phyloP scores from a whole-genome alignment of 2,113 vertebrate species.

The Dryoscopus gambensis region DNA sequence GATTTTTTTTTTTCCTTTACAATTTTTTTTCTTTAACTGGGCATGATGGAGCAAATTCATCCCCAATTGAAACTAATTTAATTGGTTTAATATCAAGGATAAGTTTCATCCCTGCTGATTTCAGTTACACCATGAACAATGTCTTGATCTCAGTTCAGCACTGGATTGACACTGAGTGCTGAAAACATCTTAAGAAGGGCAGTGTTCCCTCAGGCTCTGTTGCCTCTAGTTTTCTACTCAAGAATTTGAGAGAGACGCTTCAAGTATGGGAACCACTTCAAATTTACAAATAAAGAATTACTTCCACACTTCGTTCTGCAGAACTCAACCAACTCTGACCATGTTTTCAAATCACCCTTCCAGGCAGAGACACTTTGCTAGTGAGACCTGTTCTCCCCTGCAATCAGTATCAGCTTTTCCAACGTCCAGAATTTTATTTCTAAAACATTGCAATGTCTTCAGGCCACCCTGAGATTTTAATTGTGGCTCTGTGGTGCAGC shows the following conservation, averaged over 20 bases:
- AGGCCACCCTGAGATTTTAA: neutral
- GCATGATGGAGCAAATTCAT: neutral
- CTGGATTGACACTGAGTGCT: neutral
- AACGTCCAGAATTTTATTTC: neutral
- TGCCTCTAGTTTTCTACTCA: neutral
- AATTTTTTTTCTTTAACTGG: neutral
- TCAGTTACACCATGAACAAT: neutral
- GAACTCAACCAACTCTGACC: neutral
- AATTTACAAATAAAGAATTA: neutral
- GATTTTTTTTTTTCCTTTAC: neutral
- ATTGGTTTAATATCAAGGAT: neutral
- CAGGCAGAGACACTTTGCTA: neutral
- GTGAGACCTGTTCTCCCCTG: neutral
- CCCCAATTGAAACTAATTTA: neutral
- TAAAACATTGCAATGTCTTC: neutral
- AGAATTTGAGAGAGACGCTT: neutral
- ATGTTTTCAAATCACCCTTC: neutral
- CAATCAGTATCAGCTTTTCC: neutral
- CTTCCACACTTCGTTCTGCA: neutral
- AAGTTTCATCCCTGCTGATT: neutral
- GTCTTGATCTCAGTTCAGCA: neutral
- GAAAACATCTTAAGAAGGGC: neutral
- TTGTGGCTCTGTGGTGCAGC: neutral
- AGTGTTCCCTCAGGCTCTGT: neutral
- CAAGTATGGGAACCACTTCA: neutral